Percentiles rank a stretch among this genome's conserved stretches.
Conservation (phyloP, 2,797 vertebrate genomes). For the Ambastaia sidthimunki region DNA sequence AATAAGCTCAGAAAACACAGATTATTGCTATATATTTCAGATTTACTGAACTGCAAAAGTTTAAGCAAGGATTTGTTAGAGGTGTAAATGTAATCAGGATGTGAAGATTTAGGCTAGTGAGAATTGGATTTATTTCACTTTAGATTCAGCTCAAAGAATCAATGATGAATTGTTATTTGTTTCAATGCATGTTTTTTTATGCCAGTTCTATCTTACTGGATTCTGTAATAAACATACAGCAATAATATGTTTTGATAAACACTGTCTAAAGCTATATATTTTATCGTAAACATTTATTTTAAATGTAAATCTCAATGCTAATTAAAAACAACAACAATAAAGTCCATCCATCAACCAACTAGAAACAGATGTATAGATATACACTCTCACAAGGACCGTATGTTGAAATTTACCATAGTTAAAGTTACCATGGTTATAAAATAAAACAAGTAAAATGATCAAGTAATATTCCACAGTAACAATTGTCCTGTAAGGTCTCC, state of each 20-base stretch:
- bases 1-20: neutral
- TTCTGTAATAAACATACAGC: neutral
- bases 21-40: neutral
- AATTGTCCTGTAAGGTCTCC: neutral
- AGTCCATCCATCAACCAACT: no score
- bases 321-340: no score
- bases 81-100: slow-evolving; percentile 5
- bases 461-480: neutral
- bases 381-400: no score
- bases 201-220: neutral
- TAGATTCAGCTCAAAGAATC: neutral
- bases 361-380: no score
- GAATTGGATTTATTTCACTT: neutral
- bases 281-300: no score
- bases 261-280: neutral
- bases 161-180: neutral
- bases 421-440: neutral
- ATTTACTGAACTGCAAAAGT: neutral
- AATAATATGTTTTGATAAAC: neutral
- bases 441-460: neutral
- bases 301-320: no score
- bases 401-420: neutral
- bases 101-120: neutral
- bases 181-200: neutral
- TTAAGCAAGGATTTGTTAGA: slow-evolving; percentile 6